Evolutionary conservation across 2,888 invertebrate species (phyloP).

Genomic region (Acanthopleura granulata): DNA sequence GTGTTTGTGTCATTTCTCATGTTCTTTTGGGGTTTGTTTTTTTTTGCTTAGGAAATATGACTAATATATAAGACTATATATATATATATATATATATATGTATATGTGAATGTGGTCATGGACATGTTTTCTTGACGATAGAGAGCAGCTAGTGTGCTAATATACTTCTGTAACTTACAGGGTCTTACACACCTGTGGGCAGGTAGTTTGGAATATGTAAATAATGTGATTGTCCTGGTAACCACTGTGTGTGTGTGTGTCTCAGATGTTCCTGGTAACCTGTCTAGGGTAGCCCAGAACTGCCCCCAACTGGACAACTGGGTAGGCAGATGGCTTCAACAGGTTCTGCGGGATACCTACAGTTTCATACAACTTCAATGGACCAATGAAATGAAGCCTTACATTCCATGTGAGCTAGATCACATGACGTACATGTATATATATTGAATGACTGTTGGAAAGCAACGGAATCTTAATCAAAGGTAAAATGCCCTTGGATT

Average conservation of each 20-base stretch:
- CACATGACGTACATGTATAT: background rate
- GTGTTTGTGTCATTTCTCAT: background rate
- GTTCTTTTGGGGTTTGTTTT: too few relatives aligned
- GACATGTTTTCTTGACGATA: constrained; percentile 13
- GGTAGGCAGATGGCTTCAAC: too few relatives aligned
- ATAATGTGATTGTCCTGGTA: too few relatives aligned
- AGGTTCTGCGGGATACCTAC: background rate
- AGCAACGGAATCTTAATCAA: too few relatives aligned
- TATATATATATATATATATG: background rate
- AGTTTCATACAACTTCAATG: background rate
- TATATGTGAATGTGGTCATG: background rate
- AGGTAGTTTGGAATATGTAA: too few relatives aligned
- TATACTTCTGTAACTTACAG: background rate
- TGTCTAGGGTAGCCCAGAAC: too few relatives aligned
- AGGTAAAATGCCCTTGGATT: too few relatives aligned
- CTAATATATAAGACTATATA: constrained; percentile 2
- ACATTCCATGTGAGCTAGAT: background rate
- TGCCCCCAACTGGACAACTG: too few relatives aligned
- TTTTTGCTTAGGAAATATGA: too few relatives aligned
- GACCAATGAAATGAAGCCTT: constrained; percentile 10
- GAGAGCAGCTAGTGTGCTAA: constrained; percentile 6
- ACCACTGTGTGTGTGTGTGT: too few relatives aligned
- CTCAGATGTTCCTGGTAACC: too few relatives aligned
- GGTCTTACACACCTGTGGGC: too few relatives aligned
- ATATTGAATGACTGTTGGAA: background rate